Evolutionary conservation across 1,140 invertebrate species (phyloP).

Genomic region (Eciton burchellii): DNA sequence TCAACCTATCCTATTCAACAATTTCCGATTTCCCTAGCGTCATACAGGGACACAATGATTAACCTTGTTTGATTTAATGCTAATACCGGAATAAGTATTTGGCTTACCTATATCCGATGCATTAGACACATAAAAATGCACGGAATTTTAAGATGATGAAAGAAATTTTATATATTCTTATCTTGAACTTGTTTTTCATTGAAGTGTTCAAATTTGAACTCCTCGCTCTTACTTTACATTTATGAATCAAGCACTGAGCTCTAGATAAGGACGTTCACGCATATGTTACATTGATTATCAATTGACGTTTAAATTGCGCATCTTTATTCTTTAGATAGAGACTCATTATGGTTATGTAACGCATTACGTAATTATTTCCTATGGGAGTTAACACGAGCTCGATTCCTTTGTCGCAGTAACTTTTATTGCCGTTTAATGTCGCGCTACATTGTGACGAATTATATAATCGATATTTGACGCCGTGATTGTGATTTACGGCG

Average conservation of each 20-base stretch:
- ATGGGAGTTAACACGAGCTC: constrained; percentile 13
- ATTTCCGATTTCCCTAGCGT: constrained; percentile 40
- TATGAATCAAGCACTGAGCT: background rate
- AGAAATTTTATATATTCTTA: background rate
- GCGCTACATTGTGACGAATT: constrained; percentile 41
- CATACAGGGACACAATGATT: constrained; percentile 69
- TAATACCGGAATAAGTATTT: constrained; percentile 61
- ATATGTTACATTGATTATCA: background rate
- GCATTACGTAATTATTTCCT: constrained; percentile 50
- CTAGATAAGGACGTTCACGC: background rate
- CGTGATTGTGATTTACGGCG: constrained; percentile 22
- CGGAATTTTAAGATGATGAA: too few relatives aligned
- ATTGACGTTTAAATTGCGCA: background rate
- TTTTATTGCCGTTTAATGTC: background rate
- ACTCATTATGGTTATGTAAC: constrained; percentile 44
- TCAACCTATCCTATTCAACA: constrained; percentile 22
- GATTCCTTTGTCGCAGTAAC: constrained; percentile 6
- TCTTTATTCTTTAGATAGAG: background rate
- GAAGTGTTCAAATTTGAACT: background rate
- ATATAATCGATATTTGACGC: constrained; percentile 48
- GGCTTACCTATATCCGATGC: constrained; percentile 72
- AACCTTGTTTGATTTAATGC: constrained; percentile 67
- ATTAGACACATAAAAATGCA: constrained; percentile 20
- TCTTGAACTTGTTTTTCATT: background rate
- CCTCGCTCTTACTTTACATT: background rate